Evolutionary conservation across 2,888 invertebrate species (phyloP), one percentile per base, ranked within the genome.

Genomic region (Agrochola circellaris): DNA sequence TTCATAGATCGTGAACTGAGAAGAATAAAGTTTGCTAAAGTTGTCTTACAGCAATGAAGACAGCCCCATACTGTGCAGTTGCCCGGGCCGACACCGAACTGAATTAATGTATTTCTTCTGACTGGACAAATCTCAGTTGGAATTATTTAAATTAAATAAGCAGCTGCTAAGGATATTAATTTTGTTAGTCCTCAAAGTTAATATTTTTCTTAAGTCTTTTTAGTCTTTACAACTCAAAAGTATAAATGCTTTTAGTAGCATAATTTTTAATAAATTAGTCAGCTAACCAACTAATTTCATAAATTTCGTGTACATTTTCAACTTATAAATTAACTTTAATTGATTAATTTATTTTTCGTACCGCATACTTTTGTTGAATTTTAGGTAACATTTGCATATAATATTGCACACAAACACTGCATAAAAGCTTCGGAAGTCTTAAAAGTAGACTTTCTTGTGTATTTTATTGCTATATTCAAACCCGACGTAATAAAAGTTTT

Each of bases 21-120:
- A 73, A 83, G 83, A 90, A 89, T 84, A 87, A 89, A 88, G 83
- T 88, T 86, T 69, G 67, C 73, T 79, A 60, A 86, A 88, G 82
- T 89, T 85, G 83, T 88, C 79, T 77, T 72, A 85, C 71, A 75
- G 79, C 67, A 69, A 62, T 62, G 79, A 77, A 84, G 88, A 88
- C 86, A 82, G 85, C 70, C 65, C 66, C 77, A 79, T 75, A 69
- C 77, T 75, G 80, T 75, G 88, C 83, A 81, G 77, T 79, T 77
- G 82, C 66, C 78, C 71, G 73, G 62, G 77, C n/a, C 67, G 65
- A 79, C 87, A 77, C 65, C 65, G 73, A 70, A 70, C 76, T 75
- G 77, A 84, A 82, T 84, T 84, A 77, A 83, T 82, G 79, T 83
- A 82, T 77, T 87, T 88, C 88, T 87, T 88, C 88, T 85, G 79